Evolutionary conservation across 2,888 invertebrate species (phyloP).

Genomic region (Thymelicus acteon): DNA sequence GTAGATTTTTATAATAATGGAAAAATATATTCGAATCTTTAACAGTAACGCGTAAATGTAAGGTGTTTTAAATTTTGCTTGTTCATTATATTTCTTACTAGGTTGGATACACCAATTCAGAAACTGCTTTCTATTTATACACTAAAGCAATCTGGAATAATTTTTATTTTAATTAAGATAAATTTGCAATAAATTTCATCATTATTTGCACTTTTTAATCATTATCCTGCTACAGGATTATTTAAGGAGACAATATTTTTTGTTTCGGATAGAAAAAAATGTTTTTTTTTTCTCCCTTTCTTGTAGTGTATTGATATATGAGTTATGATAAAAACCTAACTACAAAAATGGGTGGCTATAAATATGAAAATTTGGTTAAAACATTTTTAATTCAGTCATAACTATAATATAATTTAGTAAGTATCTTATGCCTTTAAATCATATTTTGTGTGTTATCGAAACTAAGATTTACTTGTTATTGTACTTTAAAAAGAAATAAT

Average conservation of each 20-base stretch:
- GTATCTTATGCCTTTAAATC: too few species aligned
- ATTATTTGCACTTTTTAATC: neutral
- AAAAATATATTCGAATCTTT: slow-evolving; percentile 56
- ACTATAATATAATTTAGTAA: too few species aligned
- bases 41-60: slow-evolving; percentile 51
- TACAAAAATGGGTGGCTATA: too few species aligned
- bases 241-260: neutral
- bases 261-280: neutral
- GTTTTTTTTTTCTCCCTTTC: too few species aligned
- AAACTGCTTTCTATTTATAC: neutral
- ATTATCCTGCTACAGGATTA: neutral
- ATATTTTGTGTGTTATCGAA: too few species aligned
- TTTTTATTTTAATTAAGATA: neutral
- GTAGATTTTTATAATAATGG: slow-evolving; percentile 78
- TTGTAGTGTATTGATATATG: too few species aligned
- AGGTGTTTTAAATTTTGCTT: slow-evolving; percentile 56
- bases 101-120: neutral
- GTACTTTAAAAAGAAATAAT: too few species aligned
- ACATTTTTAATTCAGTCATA: too few species aligned
- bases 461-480: too few species aligned
- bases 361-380: too few species aligned
- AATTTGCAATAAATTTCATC: neutral
- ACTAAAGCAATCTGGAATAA: neutral
- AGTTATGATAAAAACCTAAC: too few species aligned
- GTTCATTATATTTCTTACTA: slow-evolving; percentile 46